Conservation (phyloP, 64 coral and sea anemone species). For the Astreopora myriophthalma region DNA sequence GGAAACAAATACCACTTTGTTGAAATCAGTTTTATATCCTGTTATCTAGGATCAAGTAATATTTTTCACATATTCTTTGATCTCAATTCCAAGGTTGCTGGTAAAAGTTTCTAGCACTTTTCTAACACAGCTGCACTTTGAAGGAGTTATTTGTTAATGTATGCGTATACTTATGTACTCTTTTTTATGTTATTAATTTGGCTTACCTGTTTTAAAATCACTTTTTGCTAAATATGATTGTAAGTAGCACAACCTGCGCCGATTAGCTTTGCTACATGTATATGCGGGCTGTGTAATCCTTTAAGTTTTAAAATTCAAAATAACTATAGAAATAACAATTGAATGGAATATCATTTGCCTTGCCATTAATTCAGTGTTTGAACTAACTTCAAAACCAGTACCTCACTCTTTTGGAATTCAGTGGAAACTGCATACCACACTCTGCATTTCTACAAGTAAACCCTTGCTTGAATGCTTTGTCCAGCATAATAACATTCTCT, state of each 20-base stretch:
- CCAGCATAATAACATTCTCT: constrained; percentile 49
- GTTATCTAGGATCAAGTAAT: neutral
- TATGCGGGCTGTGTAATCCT: too few relatives aligned
- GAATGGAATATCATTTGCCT: too few relatives aligned
- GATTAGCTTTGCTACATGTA: too few relatives aligned
- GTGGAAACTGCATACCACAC: constrained; percentile 23
- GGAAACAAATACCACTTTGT: too few relatives aligned
- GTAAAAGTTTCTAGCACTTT: too few relatives aligned
- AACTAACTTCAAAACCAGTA: neutral
- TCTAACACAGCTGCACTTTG: too few relatives aligned
- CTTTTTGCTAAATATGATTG: neutral
- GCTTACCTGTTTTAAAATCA: neutral
- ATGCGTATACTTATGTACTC: too few relatives aligned
- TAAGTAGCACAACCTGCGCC: neutral
- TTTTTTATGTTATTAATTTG: neutral
- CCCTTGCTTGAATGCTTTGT: constrained; percentile 24
- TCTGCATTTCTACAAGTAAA: constrained; percentile 36
- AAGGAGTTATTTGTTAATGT: too few relatives aligned
- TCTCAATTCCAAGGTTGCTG: neutral
- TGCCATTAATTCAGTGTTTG: too few relatives aligned
- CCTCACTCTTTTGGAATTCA: constrained; percentile 52
- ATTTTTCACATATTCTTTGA: neutral
- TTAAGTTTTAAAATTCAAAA: too few relatives aligned
- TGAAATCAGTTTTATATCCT: neutral
- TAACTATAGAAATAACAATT: too few relatives aligned